Evolutionary conservation across 2,888 invertebrate species (phyloP), one percentile per base, ranked within the genome.

Genomic region (Meiosimyza decipiens): DNA sequence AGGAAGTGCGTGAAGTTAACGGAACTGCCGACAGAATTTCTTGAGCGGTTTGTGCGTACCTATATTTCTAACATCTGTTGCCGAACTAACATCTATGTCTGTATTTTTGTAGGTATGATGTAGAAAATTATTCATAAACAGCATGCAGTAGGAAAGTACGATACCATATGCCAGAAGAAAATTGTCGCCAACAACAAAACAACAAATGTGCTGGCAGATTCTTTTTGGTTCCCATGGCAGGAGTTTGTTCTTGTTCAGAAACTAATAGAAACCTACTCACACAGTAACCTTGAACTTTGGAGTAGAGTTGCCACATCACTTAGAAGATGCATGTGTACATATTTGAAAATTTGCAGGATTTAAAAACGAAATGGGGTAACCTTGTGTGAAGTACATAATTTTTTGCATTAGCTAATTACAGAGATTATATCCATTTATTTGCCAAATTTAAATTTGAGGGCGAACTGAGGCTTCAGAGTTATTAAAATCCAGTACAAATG

Each of bases 281-380:
- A 79, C 77, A 79, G 76, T 79, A 76, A 79, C 79, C 79, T 79
- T 79, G 55, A 67, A 67, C 67, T 67, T 49, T 40, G 9, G 40
- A 6, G 9, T 40, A 40, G 40, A 9, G 40, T 40, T 40, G 9
- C 40, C 40, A 40, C 9, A 40, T 40, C 9, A 40, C 9, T 7
- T 40, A 40, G 40, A 6, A 9, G 40, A 9, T 40, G 4, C 40
- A 40, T 40, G 9, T 40, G 40, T 7, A 9, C 5, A 5, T 9
- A 40, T 40, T 40, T 9, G 40, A 40, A 9, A 40, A 40, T 2
- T 40, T 40, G 6, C 9, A 40, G 28, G 28, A 28, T 28, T 28
- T 28, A 28, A 28, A 22, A 22, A 2, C 22, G 22, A 22, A 4
- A 28, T 28, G 3, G 28, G 28, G 28, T 28, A 3, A 28, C 28